phyloP scores from a whole-genome alignment of 2,888 invertebrate species.

The Sialis lutaria region DNA sequence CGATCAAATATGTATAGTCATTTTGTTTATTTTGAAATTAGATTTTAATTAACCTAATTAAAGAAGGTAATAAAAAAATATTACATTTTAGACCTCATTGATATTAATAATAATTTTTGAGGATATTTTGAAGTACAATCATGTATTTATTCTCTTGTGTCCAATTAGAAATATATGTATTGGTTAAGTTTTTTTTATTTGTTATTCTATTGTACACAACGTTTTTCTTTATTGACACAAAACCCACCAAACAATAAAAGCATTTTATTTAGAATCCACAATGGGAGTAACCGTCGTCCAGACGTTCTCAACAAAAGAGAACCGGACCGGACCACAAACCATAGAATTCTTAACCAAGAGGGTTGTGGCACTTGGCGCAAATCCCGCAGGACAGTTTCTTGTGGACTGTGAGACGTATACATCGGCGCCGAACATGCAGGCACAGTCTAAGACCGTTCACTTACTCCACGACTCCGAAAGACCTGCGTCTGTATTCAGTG shows the following conservation, averaged over 20 bases:
- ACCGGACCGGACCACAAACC: slow-evolving; percentile 76
- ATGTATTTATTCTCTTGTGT: no score
- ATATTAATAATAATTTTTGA: no score
- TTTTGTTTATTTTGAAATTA: no score
- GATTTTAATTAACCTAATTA: no score
- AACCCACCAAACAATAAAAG: background rate
- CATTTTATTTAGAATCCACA: background rate
- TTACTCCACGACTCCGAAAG: slow-evolving; percentile 93
- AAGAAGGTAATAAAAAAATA: no score
- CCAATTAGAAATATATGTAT: no score
- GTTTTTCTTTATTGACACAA: background rate
- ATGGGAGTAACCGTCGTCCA: background rate
- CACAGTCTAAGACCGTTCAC: slow-evolving; percentile 54
- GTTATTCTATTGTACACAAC: no score
- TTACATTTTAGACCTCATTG: no score
- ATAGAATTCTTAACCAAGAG: slow-evolving; percentile 77
- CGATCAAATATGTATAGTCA: no score
- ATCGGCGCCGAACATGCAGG: slow-evolving; percentile 40
- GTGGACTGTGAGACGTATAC: slow-evolving; percentile 92
- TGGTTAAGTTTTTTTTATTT: no score
- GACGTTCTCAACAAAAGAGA: slow-evolving; percentile 66
- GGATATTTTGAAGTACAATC: no score
- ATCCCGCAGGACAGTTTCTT: slow-evolving; percentile 74
- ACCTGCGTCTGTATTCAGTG: slow-evolving; percentile 84
- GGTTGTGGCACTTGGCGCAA: slow-evolving; percentile 69